Conservation (phyloP, 37 sponge, comb jelly and placozoan genomes). For the Cladorhizidae sp. region DNA sequence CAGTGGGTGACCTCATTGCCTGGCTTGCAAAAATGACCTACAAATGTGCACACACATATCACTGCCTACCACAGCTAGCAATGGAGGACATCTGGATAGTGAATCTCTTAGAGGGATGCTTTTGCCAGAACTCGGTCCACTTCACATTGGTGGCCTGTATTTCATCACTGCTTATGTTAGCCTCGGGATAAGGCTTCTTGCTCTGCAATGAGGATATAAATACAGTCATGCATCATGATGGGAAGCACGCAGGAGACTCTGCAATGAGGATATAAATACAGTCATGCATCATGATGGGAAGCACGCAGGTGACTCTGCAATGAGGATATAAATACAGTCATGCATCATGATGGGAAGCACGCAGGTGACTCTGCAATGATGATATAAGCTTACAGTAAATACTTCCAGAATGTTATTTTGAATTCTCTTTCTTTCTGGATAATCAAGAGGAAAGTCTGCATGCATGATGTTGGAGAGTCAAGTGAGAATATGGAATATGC, state of each 20-base stretch:
- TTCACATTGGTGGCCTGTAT: slow-evolving; percentile 1
- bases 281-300: not conserved
- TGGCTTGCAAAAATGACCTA: too few relatives aligned
- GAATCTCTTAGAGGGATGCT: not conserved
- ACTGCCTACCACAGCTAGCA: slow-evolving; percentile 26
- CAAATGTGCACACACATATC: too few relatives aligned
- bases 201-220: slow-evolving; percentile 13
- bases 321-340: not conserved
- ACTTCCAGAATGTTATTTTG: slow-evolving; percentile 15
- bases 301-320: slow-evolving; percentile 16
- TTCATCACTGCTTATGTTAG: slow-evolving; percentile 6
- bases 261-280: not conserved
- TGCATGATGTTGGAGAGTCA: not conserved
- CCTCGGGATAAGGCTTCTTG: slow-evolving; percentile 43
- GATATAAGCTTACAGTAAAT: slow-evolving; percentile 8
- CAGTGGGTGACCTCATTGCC: too few relatives aligned
- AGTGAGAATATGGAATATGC: too few relatives aligned
- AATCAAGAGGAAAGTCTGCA: slow-evolving; percentile 15
- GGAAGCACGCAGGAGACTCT: slow-evolving; percentile 17
- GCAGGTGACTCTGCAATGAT: slow-evolving; percentile 8
- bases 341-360: not conserved
- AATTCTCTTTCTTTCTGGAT: slow-evolving; percentile 38
- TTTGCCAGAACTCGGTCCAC: slow-evolving; percentile 15
- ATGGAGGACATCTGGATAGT: slow-evolving; percentile 18
- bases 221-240: not conserved